A percentile compares a stretch with the other conserved stretches of the same genome.
These are phyloP conservation scores for Tangara arthus DNA, from an alignment of 2,797 vertebrate genomes.

Conservation along the genomic window DNA sequence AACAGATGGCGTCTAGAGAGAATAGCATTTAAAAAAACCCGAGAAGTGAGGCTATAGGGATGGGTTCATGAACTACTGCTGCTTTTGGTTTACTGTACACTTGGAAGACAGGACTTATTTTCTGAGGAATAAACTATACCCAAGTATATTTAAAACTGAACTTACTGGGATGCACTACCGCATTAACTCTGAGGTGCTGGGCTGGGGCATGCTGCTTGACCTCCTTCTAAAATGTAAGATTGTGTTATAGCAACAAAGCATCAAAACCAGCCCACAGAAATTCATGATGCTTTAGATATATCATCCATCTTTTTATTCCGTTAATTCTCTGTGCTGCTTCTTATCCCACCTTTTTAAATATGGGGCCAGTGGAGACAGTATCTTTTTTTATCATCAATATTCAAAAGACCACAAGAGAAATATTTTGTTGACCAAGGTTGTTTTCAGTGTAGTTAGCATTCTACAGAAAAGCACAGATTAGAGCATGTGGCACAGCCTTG, in stretches of 20 bases:
- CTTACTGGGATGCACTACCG: neutral
- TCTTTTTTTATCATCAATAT: neutral
- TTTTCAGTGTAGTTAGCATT: neutral
- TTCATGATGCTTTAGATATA: neutral
- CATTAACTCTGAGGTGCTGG: neutral
- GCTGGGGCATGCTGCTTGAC: neutral
- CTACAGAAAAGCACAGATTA: neutral
- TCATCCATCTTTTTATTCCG: neutral
- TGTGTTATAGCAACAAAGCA: neutral
- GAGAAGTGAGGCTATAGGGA: neutral
- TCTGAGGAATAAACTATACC: neutral
- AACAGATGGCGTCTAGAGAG: neutral
- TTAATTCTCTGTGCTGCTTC: neutral
- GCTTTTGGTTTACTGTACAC: neutral
- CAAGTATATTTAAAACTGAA: neutral
- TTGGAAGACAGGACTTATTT: neutral
- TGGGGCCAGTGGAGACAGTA: neutral
- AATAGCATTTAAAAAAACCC: neutral
- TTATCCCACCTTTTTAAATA: neutral
- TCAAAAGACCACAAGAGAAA: neutral
- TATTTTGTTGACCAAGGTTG: neutral
- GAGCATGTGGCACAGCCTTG: neutral
- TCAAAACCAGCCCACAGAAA: neutral
- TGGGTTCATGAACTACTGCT: neutral
- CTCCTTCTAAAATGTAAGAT: neutral